Percentiles rank a stretch among this genome's conserved stretches.
Evolutionary conservation across 2,888 invertebrate species (phyloP).

Genomic region (Drosophila barbarae): DNA sequence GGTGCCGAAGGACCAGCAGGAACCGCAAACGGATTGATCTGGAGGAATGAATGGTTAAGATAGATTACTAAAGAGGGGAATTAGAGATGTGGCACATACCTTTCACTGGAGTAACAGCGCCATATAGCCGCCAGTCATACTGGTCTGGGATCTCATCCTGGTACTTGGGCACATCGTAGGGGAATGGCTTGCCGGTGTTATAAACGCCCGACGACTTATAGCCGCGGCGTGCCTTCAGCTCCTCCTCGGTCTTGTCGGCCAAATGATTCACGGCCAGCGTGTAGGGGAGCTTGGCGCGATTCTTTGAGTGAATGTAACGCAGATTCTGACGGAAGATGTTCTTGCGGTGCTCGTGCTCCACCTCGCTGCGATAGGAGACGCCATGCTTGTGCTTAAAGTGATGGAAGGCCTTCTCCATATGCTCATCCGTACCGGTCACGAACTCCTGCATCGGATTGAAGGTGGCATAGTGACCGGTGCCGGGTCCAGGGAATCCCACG

Average conservation of each 20-base stretch:
- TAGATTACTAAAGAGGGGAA: not conserved
- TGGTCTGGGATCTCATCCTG: conserved; percentile 85
- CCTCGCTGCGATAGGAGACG: conserved; percentile 83
- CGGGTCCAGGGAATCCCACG: conserved; percentile 92
- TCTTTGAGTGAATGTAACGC: conserved; percentile 89
- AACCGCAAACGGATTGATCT: conserved; percentile 98
- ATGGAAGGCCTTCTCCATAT: conserved; percentile 87
- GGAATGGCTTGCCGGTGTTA: conserved; percentile 89
- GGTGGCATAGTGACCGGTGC: conserved; percentile 88
- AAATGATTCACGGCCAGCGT: conserved; percentile 91
- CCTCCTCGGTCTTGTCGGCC: conserved; percentile 89
- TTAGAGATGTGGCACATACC: conserved; percentile 80
- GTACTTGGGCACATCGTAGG: conserved; percentile 83
- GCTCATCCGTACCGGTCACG: conserved; percentile 87
- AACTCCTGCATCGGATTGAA: conserved; percentile 98
- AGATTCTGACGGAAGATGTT: conserved; percentile 93
- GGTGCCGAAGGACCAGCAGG: conserved; percentile 98
- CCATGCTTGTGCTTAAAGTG: conserved; percentile 87
- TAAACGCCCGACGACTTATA: conserved; percentile 82
- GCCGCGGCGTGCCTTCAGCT: conserved; percentile 88
- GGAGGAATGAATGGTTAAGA: conserved; percentile 3
- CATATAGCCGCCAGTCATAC: conserved; percentile 94
- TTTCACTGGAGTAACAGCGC: conserved; percentile 96
- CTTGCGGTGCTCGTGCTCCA: conserved; percentile 86
- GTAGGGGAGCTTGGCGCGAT: conserved; percentile 87